Evolutionary conservation across 2,888 invertebrate species (phyloP).

Genomic region (Boloria selene): DNA sequence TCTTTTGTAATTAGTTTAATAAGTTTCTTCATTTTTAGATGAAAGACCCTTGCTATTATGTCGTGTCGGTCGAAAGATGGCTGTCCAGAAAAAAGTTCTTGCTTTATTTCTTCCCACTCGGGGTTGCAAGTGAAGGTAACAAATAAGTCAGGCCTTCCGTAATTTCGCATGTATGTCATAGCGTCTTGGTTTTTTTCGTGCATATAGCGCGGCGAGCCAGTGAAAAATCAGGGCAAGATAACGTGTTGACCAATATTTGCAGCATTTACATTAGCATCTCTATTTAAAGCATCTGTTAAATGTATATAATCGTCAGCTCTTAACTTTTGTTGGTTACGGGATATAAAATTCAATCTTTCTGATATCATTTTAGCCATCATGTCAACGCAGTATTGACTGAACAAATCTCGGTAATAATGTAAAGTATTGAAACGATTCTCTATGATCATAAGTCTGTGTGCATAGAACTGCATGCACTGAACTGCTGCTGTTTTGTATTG

Average conservation of each 20-base stretch:
- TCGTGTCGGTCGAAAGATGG: conserved; percentile 6
- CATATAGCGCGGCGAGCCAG: background rate
- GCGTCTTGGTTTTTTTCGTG: conserved; percentile 2
- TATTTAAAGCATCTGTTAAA: conserved; percentile 3
- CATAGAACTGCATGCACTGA: conserved; percentile 14
- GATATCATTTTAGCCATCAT: conserved; percentile 23
- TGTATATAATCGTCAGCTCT: background rate
- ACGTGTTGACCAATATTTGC: background rate
- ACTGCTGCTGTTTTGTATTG: conserved; percentile 11
- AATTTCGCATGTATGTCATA: conserved; percentile 3
- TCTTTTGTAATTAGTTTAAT: conserved; percentile 8
- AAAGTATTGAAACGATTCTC: conserved; percentile 6
- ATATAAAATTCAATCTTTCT: conserved; percentile 17
- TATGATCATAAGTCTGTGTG: conserved; percentile 6
- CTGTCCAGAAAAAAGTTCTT: conserved; percentile 2
- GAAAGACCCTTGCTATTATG: conserved; percentile 1
- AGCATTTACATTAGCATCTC: background rate
- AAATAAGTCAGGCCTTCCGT: conserved; percentile 1
- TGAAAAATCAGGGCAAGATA: background rate
- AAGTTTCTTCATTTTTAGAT: conserved; percentile 17
- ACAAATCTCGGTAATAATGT: conserved; percentile 15
- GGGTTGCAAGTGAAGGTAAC: background rate
- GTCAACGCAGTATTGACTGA: conserved; percentile 18
- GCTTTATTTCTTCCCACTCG: conserved; percentile 3
- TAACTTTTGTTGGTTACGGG: background rate